Evolutionary conservation across 2,888 invertebrate species (phyloP).

Genomic region (Copidosoma aretas): DNA sequence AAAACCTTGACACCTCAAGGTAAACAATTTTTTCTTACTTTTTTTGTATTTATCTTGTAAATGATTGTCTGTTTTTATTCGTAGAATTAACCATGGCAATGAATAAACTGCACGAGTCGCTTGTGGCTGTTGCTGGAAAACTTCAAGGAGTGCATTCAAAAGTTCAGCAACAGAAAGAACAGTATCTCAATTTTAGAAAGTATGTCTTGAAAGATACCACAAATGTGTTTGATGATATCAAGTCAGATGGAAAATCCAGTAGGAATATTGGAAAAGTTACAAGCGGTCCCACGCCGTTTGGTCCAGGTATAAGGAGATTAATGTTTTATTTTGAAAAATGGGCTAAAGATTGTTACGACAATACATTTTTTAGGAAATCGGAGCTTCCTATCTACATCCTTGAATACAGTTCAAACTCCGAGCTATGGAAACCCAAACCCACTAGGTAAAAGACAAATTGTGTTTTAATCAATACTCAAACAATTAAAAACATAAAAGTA

Average conservation of each 20-base stretch:
- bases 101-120: slow-evolving; percentile 82
- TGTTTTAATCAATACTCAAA: slow-evolving; percentile 9
- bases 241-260: slow-evolving; percentile 49
- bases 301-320: slow-evolving; percentile 50
- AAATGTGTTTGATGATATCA: slow-evolving; percentile 74
- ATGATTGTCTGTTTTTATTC: background rate
- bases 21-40: slow-evolving; percentile 48
- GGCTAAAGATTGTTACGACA: too few species aligned
- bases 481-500: background rate
- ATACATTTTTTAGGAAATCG: slow-evolving; percentile 59
- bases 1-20: slow-evolving; percentile 73
- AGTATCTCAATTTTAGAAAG: slow-evolving; percentile 81
- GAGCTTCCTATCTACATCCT: slow-evolving; percentile 54
- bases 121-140: slow-evolving; percentile 86
- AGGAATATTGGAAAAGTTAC: slow-evolving; percentile 61
- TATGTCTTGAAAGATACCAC: slow-evolving; percentile 78
- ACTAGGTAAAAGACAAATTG: slow-evolving; percentile 52
- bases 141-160: slow-evolving; percentile 80
- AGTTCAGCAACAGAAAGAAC: slow-evolving; percentile 83
- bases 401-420: slow-evolving; percentile 52
- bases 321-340: too few species aligned
- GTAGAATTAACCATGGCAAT: slow-evolving; percentile 80
- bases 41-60: slow-evolving; percentile 17
- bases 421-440: slow-evolving; percentile 57
- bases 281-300: slow-evolving; percentile 71